A percentile compares a stretch with the other conserved stretches of the same genome.
phyloP scores from a whole-genome alignment of 2,888 invertebrate genomes.

The Platycnemis pennipes region DNA sequence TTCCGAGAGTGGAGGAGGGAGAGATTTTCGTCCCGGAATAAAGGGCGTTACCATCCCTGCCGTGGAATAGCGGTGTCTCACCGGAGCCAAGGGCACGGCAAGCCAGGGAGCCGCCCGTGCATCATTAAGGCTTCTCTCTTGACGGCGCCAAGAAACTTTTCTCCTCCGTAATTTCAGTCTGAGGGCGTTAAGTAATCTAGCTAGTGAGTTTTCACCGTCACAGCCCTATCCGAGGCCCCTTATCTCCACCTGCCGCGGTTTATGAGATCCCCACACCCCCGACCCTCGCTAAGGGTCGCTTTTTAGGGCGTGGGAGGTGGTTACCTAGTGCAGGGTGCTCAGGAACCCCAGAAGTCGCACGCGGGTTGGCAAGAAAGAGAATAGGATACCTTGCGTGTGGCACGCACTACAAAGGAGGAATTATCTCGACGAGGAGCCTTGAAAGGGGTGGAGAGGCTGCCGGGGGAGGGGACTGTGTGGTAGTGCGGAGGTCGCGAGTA shows the following conservation, averaged over 20 bases:
- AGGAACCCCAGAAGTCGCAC: background rate
- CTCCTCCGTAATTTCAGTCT: background rate
- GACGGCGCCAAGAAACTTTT: background rate
- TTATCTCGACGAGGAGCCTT: background rate
- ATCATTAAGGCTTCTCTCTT: constrained; percentile 16
- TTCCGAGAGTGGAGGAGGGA: background rate
- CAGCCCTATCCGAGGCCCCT: background rate
- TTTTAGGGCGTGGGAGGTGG: background rate
- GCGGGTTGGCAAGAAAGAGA: background rate
- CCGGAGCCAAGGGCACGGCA: background rate
- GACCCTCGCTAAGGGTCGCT: background rate
- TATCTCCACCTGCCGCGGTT: constrained; percentile 8
- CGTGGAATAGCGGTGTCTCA: background rate
- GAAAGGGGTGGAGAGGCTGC: background rate
- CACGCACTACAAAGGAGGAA: background rate
- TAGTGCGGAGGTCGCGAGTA: background rate
- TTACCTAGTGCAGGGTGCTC: background rate
- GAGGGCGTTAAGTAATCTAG: constrained; percentile 1
- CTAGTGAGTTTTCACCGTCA: background rate
- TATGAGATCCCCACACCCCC: background rate
- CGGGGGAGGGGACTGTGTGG: background rate
- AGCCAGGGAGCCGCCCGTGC: background rate
- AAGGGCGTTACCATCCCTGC: background rate
- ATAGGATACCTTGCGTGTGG: background rate
- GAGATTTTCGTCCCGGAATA: background rate